A percentile compares a stretch with the other conserved stretches of the same genome.
Evolutionary conservation across 1,140 invertebrate species (phyloP).

Genomic region (Oncopodura yosiiana): DNA sequence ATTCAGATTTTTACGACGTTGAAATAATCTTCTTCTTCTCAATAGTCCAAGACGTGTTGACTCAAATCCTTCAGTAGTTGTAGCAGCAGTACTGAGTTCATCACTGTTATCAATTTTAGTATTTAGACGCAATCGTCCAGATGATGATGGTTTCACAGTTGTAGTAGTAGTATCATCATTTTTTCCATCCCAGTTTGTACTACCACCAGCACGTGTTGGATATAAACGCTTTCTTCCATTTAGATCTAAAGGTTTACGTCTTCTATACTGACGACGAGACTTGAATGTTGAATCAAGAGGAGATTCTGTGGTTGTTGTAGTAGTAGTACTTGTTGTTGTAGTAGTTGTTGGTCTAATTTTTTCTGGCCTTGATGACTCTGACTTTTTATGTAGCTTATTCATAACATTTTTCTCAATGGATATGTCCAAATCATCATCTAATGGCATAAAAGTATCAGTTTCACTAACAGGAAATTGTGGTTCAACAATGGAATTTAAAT

Average conservation of each 20-base stretch:
- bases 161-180: background rate
- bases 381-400: background rate
- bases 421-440: no score
- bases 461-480: no score
- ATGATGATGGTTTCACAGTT: conserved; percentile 12
- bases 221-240: conserved; percentile 5
- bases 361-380: background rate
- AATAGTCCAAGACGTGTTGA: conserved; percentile 7
- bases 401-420: background rate
- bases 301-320: conserved; percentile 2
- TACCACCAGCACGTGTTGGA: conserved; percentile 1
- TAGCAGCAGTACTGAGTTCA: background rate
- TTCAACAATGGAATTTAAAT: no score
- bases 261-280: conserved; percentile 8
- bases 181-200: conserved; percentile 1
- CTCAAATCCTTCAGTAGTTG: background rate
- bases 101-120: background rate
- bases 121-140: background rate
- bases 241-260: background rate
- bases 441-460: no score
- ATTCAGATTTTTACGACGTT: background rate
- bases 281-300: conserved; percentile 4
- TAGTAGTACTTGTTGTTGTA: no score
- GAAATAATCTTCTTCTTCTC: conserved; percentile 10
- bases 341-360: background rate